These are phyloP conservation scores for Atethmia centrago DNA, from an alignment of 2,888 invertebrate species.

Conservation along the genomic window DNA sequence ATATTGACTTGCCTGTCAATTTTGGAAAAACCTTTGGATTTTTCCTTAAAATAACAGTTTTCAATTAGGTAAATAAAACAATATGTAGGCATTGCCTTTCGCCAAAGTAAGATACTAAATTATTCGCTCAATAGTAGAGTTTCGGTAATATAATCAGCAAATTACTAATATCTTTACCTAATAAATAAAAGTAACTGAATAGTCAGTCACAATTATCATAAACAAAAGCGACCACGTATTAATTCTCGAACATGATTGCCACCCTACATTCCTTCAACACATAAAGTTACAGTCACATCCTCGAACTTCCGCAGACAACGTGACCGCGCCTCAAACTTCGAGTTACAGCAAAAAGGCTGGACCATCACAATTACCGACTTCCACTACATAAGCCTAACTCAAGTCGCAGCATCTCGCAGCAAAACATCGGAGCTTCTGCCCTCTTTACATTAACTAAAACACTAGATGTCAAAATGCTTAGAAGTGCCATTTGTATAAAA, in stretches of 20 bases:
- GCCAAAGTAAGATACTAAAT: background rate
- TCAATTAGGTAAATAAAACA: background rate
- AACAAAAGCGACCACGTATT: constrained; percentile 14
- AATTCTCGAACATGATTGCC: background rate
- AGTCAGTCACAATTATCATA: constrained; percentile 6
- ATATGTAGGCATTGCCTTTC: background rate
- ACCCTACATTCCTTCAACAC: background rate
- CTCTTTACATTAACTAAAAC: constrained; percentile 68
- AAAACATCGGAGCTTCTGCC: constrained; percentile 67
- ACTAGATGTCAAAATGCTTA: background rate
- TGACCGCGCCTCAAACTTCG: constrained; percentile 26
- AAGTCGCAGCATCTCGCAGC: constrained; percentile 56
- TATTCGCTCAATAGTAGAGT: background rate
- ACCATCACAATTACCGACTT: constrained; percentile 69
- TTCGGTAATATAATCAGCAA: background rate
- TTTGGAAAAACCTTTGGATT: no score
- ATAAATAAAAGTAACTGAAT: constrained; percentile 4
- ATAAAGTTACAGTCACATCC: constrained; percentile 37
- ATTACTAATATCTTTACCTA: background rate
- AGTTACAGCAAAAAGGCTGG: constrained; percentile 56
- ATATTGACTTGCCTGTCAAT: background rate
- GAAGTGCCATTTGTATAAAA: constrained; percentile 2
- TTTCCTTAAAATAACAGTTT: background rate
- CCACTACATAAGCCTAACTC: constrained; percentile 76
- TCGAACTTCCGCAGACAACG: constrained; percentile 46